Evolutionary conservation across 1,140 invertebrate species (phyloP).

Genomic region (Agraylea sexmaculata): DNA sequence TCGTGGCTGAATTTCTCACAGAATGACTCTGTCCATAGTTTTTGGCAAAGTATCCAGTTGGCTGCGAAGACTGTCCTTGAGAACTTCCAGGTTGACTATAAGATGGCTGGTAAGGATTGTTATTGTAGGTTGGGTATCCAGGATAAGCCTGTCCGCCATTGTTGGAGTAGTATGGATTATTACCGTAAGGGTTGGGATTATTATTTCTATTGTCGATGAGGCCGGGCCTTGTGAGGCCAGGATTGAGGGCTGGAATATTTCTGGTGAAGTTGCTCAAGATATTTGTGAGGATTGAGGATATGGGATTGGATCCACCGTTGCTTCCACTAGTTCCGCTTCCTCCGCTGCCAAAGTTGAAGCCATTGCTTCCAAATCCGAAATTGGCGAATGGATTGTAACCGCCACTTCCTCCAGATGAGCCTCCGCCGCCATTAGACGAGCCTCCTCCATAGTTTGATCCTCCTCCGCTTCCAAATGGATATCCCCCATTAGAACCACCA

Average conservation of each 20-base stretch:
- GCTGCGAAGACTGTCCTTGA: slow-evolving; percentile 10
- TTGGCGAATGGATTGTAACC: slow-evolving; percentile 8
- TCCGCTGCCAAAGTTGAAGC: slow-evolving; percentile 15
- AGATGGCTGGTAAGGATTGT: slow-evolving; percentile 3
- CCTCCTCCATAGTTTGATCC: slow-evolving; percentile 22
- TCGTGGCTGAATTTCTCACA: slow-evolving; percentile 25
- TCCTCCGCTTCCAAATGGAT: slow-evolving; percentile 24
- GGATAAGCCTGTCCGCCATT: background rate
- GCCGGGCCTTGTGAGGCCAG: slow-evolving; percentile 16
- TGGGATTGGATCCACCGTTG: slow-evolving; percentile 26
- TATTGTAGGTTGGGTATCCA: slow-evolving; percentile 10
- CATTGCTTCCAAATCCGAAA: slow-evolving; percentile 9
- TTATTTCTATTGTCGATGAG: slow-evolving; percentile 17
- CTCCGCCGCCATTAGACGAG: background rate
- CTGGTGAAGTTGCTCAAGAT: slow-evolving; percentile 20
- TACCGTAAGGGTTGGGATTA: slow-evolving; percentile 12
- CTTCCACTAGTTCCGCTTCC: too few relatives aligned
- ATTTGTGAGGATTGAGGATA: slow-evolving; percentile 29
- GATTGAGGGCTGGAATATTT: slow-evolving; percentile 12
- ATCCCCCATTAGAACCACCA: slow-evolving; percentile 9
- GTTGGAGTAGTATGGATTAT: slow-evolving; percentile 13
- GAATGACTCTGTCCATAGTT: slow-evolving; percentile 31
- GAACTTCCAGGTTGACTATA: slow-evolving; percentile 1
- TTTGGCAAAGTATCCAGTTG: slow-evolving; percentile 25
- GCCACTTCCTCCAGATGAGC: slow-evolving; percentile 25